Evolutionary conservation across 2,797 vertebrate genomes (phyloP), one percentile per base, ranked within the genome.

Genomic region (Sphenodon punctatus): DNA sequence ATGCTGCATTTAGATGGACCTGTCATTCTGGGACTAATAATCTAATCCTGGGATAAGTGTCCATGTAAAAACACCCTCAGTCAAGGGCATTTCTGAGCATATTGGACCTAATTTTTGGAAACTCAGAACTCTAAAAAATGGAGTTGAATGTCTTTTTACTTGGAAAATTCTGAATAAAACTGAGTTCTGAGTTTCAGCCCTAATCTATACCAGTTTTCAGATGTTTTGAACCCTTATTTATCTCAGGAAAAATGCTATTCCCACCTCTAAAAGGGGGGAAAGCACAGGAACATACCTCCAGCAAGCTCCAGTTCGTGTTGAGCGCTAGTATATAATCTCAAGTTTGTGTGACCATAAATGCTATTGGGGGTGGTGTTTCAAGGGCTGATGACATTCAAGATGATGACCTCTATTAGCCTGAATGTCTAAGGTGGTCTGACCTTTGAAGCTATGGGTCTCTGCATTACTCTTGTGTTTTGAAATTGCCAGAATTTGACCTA

Each of bases 401-500:
- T 42, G 34, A 3, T 1, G 15, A 15, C 32, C n/a, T 56, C 36
- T 45, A 4, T 27, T 75, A 75, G 25, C 32, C 8, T 1, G 70
- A n/a, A 65, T 48, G 65, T 19, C 74, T 58, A 32, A 75, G 17
- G 3, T 10, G 25, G n/a, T 25, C 11, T 67, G 78, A 8, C 53
- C 59, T 66, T 20, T 58, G 17, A 22, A 73, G 58, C 55, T n/a
- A 1, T 4, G 2, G 25, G 61, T 49, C 36, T 63, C 65, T 67
- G 45, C 32, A 43, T 1, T 55, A 49, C 20, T 64, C 77, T n/a
- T 15, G 38, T 6, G 46, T 78, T 90, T 74, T 27, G 19, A 30
- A 84, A 80, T n/a, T 25, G 38, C 53, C 64, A 74, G 48, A 80
- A 80, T 7, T 12, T 72, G 85, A 20, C 73, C 81, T 69, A 15